Evolutionary conservation across 2,797 vertebrate species (phyloP).

Genomic region (Gambusia yucatana): DNA sequence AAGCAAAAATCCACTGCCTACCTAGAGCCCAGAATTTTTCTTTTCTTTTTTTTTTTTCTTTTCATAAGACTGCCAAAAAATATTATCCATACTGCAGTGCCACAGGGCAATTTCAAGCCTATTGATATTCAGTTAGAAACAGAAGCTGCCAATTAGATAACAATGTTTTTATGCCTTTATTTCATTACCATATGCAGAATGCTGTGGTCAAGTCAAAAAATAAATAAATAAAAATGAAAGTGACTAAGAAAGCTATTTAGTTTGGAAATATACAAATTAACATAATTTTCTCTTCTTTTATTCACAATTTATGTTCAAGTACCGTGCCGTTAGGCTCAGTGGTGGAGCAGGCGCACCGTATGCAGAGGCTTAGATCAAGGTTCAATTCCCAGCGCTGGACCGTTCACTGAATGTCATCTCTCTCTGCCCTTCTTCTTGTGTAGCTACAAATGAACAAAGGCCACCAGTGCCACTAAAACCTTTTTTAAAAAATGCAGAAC

Average conservation of each 20-base stretch:
- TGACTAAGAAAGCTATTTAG: not conserved
- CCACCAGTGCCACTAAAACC: not conserved
- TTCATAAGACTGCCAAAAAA: constrained; percentile 35
- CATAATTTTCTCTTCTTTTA: not conserved
- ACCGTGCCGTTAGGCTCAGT: not conserved
- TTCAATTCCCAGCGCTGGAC: not conserved
- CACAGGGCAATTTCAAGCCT: constrained; percentile 29
- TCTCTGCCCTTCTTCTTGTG: not conserved
- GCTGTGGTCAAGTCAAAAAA: constrained; percentile 14
- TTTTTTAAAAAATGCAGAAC: not conserved
- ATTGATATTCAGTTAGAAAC: constrained; percentile 17
- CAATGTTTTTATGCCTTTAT: constrained; percentile 8
- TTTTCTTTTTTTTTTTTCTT: not conserved
- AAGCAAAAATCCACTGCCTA: constrained; percentile 47
- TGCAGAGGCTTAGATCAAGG: not conserved
- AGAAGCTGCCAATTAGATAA: constrained; percentile 18
- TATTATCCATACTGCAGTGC: constrained; percentile 25
- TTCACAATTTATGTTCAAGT: not conserved
- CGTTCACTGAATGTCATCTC: not conserved
- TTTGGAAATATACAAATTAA: not conserved
- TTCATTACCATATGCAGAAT: constrained; percentile 10
- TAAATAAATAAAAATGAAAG: not conserved
- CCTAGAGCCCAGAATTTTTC: constrained; percentile 12
- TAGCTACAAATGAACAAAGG: not conserved
- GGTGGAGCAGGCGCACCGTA: not conserved